Percentiles rank a stretch among this genome's conserved stretches.
phyloP scores from a whole-genome alignment of 2,888 invertebrate species.

The Cistogaster globosa region DNA sequence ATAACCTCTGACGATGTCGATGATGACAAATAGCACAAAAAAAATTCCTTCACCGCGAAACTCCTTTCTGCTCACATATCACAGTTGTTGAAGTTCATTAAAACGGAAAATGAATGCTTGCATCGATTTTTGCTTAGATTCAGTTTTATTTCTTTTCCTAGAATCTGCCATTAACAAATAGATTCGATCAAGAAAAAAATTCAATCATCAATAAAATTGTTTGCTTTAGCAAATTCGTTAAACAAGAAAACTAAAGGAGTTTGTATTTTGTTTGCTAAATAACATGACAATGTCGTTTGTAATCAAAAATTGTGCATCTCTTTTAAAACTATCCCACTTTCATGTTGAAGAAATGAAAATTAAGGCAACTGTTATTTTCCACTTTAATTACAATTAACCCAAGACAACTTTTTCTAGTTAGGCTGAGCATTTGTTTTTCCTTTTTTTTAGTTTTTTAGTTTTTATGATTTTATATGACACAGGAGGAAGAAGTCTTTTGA shows the following conservation, averaged over 20 bases:
- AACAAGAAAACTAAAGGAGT: neutral
- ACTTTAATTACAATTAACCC: constrained; percentile 73
- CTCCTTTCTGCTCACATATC: constrained; percentile 32
- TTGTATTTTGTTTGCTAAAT: constrained; percentile 24
- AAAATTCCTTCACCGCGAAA: constrained; percentile 7
- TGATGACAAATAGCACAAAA: neutral
- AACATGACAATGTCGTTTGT: constrained; percentile 69
- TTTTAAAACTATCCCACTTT: constrained; percentile 53
- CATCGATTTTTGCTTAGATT: constrained; percentile 16
- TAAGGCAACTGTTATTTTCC: constrained; percentile 71
- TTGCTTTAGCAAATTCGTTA: constrained; percentile 65
- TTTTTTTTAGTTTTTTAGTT: neutral
- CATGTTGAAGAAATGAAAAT: constrained; percentile 57
- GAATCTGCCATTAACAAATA: constrained; percentile 53
- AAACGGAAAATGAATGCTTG: constrained; percentile 65
- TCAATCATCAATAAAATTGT: constrained; percentile 73
- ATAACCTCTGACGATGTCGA: constrained; percentile 63
- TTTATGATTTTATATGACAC: constrained; percentile 35
- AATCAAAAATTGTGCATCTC: constrained; percentile 71
- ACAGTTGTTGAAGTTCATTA: constrained; percentile 57
- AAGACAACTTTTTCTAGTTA: constrained; percentile 70
- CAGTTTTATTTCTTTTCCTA: constrained; percentile 55
- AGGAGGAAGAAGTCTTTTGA: neutral
- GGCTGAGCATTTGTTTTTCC: neutral
- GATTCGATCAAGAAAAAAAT: constrained; percentile 8